These are phyloP conservation scores for Microcebus ravelobensis DNA, from an alignment of 2,113 vertebrate genomes.

Conservation along the genomic window DNA sequence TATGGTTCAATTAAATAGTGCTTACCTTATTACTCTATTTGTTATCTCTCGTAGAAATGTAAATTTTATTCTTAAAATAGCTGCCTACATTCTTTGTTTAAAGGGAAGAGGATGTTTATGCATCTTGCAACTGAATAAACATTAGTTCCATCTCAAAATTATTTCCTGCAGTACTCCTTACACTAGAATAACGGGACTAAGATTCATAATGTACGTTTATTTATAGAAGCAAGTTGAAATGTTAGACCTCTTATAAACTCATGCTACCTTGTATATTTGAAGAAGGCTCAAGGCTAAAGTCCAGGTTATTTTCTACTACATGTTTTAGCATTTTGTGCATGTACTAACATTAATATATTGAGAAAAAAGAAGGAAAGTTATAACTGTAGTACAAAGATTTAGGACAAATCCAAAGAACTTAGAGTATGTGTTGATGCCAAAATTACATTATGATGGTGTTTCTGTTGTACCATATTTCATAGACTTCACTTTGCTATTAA, in stretches of 20 bases:
- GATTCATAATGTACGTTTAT: slow-evolving; percentile 94
- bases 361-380: neutral
- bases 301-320: slow-evolving; percentile 72
- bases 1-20: slow-evolving; percentile 24
- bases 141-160: slow-evolving; percentile 59
- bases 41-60: slow-evolving; percentile 36
- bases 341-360: slow-evolving; percentile 54
- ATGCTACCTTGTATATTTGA: slow-evolving; percentile 91
- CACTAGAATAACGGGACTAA: slow-evolving; percentile 89
- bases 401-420: neutral
- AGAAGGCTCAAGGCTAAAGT: slow-evolving; percentile 85
- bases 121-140: slow-evolving; percentile 44
- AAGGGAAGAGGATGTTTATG: slow-evolving; percentile 67
- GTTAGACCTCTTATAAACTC: slow-evolving; percentile 90
- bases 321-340: slow-evolving; percentile 33
- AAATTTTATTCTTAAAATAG: slow-evolving; percentile 20
- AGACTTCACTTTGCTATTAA: slow-evolving; percentile 70
- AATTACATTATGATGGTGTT: neutral
- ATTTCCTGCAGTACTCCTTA: slow-evolving; percentile 81
- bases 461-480: slow-evolving; percentile 38
- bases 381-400: neutral
- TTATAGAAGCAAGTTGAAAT: slow-evolving; percentile 96
- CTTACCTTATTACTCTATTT: slow-evolving; percentile 18
- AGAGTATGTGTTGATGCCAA: neutral
- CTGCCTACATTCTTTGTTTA: slow-evolving; percentile 32